A percentile compares a stretch with the other conserved stretches of the same genome.
Evolutionary conservation across 2,113 vertebrate species (phyloP).

Genomic region (Mustela lutreola): DNA sequence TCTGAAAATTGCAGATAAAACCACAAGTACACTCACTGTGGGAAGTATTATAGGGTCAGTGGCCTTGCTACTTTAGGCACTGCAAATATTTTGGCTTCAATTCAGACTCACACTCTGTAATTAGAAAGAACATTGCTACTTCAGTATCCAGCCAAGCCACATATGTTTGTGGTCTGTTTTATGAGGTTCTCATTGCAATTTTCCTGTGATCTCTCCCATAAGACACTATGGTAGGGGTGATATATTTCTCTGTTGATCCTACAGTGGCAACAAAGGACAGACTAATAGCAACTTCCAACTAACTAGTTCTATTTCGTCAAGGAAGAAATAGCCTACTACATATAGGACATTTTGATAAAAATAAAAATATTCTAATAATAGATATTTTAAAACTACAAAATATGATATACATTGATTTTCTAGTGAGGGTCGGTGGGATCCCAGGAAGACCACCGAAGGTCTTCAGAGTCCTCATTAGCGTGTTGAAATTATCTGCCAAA

Average conservation of each 20-base stretch:
- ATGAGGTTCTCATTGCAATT: background rate
- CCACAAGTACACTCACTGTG: background rate
- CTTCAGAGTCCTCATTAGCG: background rate
- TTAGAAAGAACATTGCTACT: constrained; percentile 48
- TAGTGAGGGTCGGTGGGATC: background rate
- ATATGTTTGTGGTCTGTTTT: background rate
- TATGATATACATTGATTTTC: background rate
- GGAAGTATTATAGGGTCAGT: constrained; percentile 35
- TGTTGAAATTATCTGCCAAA: background rate
- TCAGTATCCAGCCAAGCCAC: background rate
- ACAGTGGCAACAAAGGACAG: background rate
- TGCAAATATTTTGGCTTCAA: background rate
- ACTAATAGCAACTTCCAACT: background rate
- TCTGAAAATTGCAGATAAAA: background rate
- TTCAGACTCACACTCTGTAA: constrained; percentile 51
- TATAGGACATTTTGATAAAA: constrained; percentile 1
- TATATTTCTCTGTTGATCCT: background rate
- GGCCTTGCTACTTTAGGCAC: constrained; percentile 50
- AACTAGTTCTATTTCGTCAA: background rate
- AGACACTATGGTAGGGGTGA: accelerated
- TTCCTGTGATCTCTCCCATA: background rate
- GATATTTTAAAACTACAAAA: background rate
- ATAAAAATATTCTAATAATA: background rate
- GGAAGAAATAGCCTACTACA: background rate
- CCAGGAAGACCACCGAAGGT: background rate